Base-by-base conservation (phyloP, 1,140 invertebrate genomes). In the Scaptomyza hsui region DNA sequence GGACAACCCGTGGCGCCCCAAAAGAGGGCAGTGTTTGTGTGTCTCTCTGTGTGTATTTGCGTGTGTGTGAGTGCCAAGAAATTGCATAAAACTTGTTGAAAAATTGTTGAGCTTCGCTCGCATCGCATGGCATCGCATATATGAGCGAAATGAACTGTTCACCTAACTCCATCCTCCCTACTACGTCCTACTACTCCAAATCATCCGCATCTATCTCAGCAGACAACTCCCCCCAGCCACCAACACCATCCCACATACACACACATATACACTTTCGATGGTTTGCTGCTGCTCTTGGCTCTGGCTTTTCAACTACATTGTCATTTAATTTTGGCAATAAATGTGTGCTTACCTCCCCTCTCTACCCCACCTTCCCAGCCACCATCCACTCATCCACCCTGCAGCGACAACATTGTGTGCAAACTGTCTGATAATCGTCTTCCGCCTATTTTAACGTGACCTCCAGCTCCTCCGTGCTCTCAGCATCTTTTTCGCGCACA, bases 281-380 rank as follows among this genome's bases (percentile, higher is more conserved):
- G 18, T 18, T 18, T 24, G 35, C 13, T 37, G n/a, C 16, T 18
- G 12, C 70, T 42, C 13, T 35, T 39, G 29, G 57, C 55, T 29
- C 12, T 53, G 59, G 81, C 45, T 73, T 71, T 60, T 78, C 78
- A 76, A 78, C 83, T 75, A 76, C 83, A 88, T 88, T 88, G 82
- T 88, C 82, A 88, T 88, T 88, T 88, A 88, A 88, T 88, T 88
- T 88, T 89, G 83, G 83, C 82, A 89, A 88, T 88, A 88, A 88
- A 88, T 88, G 82, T 73, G 83, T 67, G 69, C 63, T 70, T 19
- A n/a, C 35, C 12, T 9, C 59, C 3, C 4, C 10, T 19, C 56
- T 12, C 1, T 26, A n/a, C 13, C 18, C 4, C 29, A 3, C 18
- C 44, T 13, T 19, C 10, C n/a, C 18, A 6, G 18, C 12, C 18